Conservation (phyloP, 2,888 invertebrate genomes). For the Eumacrocentrus americanus region DNA sequence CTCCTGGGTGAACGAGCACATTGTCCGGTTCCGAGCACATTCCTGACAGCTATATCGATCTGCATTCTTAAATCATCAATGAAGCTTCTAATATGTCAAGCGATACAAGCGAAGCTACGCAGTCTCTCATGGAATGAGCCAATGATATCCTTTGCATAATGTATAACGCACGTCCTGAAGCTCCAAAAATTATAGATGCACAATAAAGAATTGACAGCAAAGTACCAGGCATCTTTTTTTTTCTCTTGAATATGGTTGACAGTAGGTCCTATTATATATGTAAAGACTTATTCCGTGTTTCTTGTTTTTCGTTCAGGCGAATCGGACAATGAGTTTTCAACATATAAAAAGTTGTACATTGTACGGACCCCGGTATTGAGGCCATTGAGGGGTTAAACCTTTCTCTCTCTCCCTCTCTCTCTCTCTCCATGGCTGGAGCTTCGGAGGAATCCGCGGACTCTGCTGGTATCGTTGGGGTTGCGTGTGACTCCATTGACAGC, state of each 20-base stretch:
- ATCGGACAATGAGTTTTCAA: too few relatives aligned
- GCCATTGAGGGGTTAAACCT: too few relatives aligned
- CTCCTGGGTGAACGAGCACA: slow-evolving; percentile 35
- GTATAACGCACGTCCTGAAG: slow-evolving; percentile 10
- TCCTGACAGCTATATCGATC: slow-evolving; percentile 32
- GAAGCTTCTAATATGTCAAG: slow-evolving; percentile 30
- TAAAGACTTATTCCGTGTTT: too few relatives aligned
- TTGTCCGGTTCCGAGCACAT: slow-evolving; percentile 33
- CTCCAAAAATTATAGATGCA: slow-evolving; percentile 2
- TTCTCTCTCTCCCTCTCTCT: too few relatives aligned
- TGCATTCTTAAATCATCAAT: slow-evolving; percentile 25
- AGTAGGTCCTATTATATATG: not conserved
- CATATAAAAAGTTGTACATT: too few relatives aligned
- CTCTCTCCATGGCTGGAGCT: too few relatives aligned
- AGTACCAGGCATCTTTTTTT: not conserved
- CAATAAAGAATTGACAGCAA: not conserved
- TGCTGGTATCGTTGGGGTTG: too few relatives aligned
- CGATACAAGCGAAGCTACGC: slow-evolving; percentile 2
- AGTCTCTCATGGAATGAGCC: slow-evolving; percentile 18
- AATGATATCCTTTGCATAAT: slow-evolving; percentile 6
- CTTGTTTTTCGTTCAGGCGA: too few relatives aligned
- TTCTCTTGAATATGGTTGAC: not conserved
- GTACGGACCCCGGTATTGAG: too few relatives aligned
- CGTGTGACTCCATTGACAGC: too few relatives aligned
- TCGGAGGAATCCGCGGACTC: too few relatives aligned